Base-by-base conservation (phyloP, 2,113 vertebrate species). In the Corydoras maculifer region DNA sequence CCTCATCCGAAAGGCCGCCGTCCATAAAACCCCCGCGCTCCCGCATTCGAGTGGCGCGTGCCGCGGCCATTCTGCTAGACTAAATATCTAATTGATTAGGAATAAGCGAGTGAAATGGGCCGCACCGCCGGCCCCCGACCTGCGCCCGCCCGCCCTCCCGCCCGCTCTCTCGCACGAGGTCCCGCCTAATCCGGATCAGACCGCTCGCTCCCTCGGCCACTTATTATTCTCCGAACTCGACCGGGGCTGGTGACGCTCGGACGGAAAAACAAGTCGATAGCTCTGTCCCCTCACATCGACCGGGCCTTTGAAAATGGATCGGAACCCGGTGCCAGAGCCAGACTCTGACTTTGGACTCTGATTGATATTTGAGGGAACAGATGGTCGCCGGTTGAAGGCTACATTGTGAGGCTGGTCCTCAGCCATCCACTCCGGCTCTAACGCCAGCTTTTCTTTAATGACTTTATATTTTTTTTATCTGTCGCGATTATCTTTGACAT, bases 41-140 rank as follows among this genome's bases (percentile, higher is more conserved):
- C 65, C 53, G 5, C n/a, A 62, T 58, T 13, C 25, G 65, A 60
- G 59, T 49, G 54, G n/a, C 59, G 31, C 13, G 59, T 15, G 9
- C 62, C 57, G 50, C 35, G 43, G 11, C 12, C 49, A 74, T 57
- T 49, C 58, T 58, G 58, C 48, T 12, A 74, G 59, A 51, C n/a
- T 64, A 63, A 74, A 63, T 63, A 70, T 62, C 68, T 70, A 74
- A 74, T 71, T 78, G 68, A 78, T 74, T 67, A 61, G 3, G 31
- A 59, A 74, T 68, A 62, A 68, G 58, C 30, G 54, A 51, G 48
- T 57, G 43, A 74, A 77, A 78, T 62, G 63, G 53, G 54, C 43
- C 65, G 49, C 43, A 67, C 66, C 62, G 51, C 59, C 53, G 70
- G 11, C 57, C 12, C 18, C n/a, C 53, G 9, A n/a, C 70, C 29